Conservation (phyloP, 2,797 vertebrate genomes). For the Lepidocolaptes lacrymiger region DNA sequence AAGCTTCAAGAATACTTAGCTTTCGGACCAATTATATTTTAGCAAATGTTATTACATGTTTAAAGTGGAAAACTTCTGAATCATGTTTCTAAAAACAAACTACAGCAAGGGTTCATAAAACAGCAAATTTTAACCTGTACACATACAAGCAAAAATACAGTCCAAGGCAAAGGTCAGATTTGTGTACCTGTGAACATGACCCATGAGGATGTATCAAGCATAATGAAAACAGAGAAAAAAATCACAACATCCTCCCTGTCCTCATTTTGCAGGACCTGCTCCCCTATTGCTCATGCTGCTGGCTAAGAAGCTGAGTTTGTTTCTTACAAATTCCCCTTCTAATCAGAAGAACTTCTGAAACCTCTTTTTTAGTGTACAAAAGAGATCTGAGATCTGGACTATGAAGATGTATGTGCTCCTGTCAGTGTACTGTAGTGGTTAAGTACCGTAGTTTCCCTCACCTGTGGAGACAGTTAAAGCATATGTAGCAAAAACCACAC, state of each 20-base stretch:
- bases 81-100: not conserved
- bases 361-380: not conserved
- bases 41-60: not conserved
- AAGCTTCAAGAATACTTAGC: not conserved
- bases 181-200: not conserved
- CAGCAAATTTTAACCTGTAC: not conserved
- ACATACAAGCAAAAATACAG: not conserved
- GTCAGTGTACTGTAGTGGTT: not conserved
- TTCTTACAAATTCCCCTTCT: not conserved
- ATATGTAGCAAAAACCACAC: not conserved
- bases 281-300: not conserved
- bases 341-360: not conserved
- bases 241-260: not conserved
- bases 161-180: not conserved
- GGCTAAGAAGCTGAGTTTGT: not conserved
- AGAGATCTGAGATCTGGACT: not conserved
- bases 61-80: not conserved
- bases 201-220: not conserved
- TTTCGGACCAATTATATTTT: not conserved
- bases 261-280: not conserved
- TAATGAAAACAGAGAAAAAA: not conserved
- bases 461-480: not conserved
- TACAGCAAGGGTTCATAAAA: not conserved
- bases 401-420: not conserved
- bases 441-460: not conserved